Conservation (phyloP, 2,113 vertebrate species). For the Furnarius figulus region DNA sequence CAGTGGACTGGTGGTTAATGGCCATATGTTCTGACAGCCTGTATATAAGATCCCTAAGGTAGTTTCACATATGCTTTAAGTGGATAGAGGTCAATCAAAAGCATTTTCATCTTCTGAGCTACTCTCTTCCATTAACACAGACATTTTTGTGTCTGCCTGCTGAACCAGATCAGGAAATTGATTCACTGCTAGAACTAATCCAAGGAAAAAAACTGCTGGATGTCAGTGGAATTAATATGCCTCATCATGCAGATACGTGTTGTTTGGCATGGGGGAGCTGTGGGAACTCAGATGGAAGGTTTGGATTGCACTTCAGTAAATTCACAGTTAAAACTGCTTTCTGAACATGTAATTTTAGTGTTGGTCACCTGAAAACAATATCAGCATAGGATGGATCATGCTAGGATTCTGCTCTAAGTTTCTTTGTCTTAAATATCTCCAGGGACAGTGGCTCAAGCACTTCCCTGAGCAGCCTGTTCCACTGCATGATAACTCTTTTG, state of each 20-base stretch:
- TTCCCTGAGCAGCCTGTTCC: neutral
- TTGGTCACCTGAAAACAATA: neutral
- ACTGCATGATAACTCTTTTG: neutral
- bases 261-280: neutral
- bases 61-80: neutral
- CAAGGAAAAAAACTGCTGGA: neutral
- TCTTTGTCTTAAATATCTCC: neutral
- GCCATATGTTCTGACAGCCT: neutral
- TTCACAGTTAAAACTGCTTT: neutral
- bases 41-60: neutral
- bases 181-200: neutral
- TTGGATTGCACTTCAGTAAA: neutral
- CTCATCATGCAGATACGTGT: neutral
- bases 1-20: neutral
- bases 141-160: neutral
- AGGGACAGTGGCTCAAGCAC: neutral
- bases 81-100: neutral
- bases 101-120: neutral
- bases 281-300: neutral
- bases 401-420: neutral
- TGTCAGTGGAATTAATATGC: neutral
- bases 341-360: neutral
- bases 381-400: neutral
- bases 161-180: neutral
- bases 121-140: neutral